These are phyloP conservation scores for Aegithalos caudatus DNA, from an alignment of 2,113 vertebrate species.

Conservation along the genomic window DNA sequence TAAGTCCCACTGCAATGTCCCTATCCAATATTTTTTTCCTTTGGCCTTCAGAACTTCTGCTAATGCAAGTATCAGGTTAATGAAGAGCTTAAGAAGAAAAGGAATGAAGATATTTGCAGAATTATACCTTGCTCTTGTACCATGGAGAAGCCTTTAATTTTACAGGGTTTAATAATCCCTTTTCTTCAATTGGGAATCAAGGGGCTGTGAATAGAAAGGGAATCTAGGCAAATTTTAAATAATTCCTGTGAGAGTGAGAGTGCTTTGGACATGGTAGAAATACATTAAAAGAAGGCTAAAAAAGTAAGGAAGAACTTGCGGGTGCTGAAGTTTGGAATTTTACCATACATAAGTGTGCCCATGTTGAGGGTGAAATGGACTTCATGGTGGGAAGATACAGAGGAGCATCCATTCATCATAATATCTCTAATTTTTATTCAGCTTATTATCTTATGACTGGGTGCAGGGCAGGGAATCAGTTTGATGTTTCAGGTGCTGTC, in stretches of 20 bases:
- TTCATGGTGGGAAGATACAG: background rate
- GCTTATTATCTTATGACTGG: background rate
- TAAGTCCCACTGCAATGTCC: background rate
- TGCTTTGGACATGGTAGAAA: background rate
- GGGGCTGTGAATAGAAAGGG: background rate
- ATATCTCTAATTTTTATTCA: background rate
- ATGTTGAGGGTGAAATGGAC: background rate
- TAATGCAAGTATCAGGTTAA: background rate
- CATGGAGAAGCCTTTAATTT: background rate
- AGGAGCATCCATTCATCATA: background rate
- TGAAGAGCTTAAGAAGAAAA: background rate
- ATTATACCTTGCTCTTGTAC: background rate
- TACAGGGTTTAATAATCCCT: background rate
- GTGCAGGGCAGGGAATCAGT: background rate
- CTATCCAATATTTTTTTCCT: background rate
- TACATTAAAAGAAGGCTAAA: background rate
- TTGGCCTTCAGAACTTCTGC: background rate
- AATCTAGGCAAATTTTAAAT: background rate
- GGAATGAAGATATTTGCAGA: background rate
- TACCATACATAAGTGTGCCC: background rate
- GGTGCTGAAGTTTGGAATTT: background rate
- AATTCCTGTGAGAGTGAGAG: background rate
- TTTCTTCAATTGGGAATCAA: background rate
- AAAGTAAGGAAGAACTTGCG: background rate
- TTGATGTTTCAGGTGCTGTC: background rate